phyloP scores from a whole-genome alignment of 2,113 vertebrate genomes.

The Vidua chalybeata region DNA sequence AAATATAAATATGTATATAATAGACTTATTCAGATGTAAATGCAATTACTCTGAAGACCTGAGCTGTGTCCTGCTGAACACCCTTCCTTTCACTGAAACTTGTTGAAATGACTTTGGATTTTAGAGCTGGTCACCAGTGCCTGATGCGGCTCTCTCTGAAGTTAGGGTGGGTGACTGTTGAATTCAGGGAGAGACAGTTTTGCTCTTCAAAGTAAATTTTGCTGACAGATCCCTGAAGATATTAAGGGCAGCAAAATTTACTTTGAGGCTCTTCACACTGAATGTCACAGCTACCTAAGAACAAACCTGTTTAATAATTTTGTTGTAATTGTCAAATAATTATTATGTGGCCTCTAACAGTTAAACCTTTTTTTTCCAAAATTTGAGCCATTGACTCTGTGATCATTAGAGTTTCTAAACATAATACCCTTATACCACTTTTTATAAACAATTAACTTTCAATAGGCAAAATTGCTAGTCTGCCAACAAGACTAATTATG shows the following conservation, averaged over 20 bases:
- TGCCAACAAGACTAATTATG: background rate
- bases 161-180: background rate
- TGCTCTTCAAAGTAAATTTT: background rate
- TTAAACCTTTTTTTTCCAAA: background rate
- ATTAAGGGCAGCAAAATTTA: background rate
- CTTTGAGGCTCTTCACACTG: background rate
- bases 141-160: background rate
- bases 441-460: background rate
- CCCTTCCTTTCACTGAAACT: background rate
- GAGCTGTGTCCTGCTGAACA: background rate
- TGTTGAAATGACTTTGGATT: background rate
- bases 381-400: background rate
- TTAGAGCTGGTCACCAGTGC: background rate
- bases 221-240: background rate
- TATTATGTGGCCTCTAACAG: background rate
- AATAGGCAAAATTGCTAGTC: background rate
- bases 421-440: background rate
- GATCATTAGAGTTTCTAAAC: background rate
- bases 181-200: background rate
- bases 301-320: background rate
- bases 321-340: background rate
- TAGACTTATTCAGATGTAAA: background rate
- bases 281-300: background rate
- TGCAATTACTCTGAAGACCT: background rate
- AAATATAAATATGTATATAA: background rate